Conservation (phyloP, 2,888 invertebrate species). For the Cistogaster globosa region DNA sequence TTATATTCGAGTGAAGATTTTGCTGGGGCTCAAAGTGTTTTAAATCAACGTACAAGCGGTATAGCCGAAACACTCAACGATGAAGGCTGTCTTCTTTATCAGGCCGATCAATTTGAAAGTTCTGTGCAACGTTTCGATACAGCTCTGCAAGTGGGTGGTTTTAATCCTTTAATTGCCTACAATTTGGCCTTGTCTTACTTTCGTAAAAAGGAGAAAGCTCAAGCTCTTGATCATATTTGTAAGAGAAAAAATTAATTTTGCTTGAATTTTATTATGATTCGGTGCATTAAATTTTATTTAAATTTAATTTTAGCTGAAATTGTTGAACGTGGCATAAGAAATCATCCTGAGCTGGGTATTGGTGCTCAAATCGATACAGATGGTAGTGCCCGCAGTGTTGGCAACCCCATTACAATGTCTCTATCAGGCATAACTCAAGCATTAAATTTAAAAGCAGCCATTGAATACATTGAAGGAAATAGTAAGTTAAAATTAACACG, state of each 20-base stretch:
- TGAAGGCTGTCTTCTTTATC: conserved; percentile 96
- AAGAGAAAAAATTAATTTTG: conserved; percentile 65
- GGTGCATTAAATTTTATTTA: conserved; percentile 77
- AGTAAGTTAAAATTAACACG: conserved; percentile 82
- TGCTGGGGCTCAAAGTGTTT: conserved; percentile 93
- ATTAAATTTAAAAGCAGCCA: conserved; percentile 98
- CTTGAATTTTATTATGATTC: neutral
- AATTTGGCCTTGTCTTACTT: conserved; percentile 98
- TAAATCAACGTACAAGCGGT: conserved; percentile 93
- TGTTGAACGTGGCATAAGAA: conserved; percentile 96
- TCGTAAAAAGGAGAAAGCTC: conserved; percentile 95
- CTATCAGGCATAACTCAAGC: conserved; percentile 99
- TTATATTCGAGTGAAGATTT: conserved; percentile 98
- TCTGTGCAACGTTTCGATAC: conserved; percentile 94
- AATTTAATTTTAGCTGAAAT: conserved; percentile 86
- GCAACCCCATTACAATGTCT: conserved; percentile 87
- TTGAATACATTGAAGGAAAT: conserved; percentile 96
- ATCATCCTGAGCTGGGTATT: conserved; percentile 98
- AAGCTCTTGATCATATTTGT: conserved; percentile 96
- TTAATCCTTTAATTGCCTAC: conserved; percentile 95
- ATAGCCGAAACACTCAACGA: conserved; percentile 98
- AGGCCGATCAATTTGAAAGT: conserved; percentile 94
- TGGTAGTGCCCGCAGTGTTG: conserved; percentile 90
- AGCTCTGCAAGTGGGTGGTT: conserved; percentile 94
- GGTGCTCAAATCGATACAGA: conserved; percentile 95